Evolutionary conservation across 1,140 invertebrate genomes (phyloP).

Genomic region (Listronotus oregonensis): DNA sequence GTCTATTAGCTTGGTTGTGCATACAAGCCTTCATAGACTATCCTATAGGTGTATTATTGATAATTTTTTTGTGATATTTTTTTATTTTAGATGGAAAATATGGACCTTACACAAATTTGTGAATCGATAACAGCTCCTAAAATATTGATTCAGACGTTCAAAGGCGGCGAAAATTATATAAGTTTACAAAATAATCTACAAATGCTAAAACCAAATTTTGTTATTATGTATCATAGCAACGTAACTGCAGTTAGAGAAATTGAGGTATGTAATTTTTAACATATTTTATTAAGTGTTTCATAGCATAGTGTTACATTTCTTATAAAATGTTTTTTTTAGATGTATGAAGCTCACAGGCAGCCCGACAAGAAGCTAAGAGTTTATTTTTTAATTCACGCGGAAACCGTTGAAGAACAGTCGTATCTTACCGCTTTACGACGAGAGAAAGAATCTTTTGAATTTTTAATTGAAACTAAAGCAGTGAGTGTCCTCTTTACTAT

Average conservation of each 20-base stretch:
- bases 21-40: too few species aligned
- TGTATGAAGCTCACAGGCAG: constrained; percentile 73
- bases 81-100: constrained; percentile 63
- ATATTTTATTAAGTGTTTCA: neutral
- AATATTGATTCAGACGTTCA: constrained; percentile 77
- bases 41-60: too few species aligned
- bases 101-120: constrained; percentile 66
- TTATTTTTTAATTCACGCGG: constrained; percentile 88
- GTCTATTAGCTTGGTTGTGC: too few species aligned
- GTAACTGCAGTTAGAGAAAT: constrained; percentile 85
- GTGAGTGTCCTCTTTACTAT: constrained; percentile 61
- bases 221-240: constrained; percentile 91
- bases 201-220: constrained; percentile 75
- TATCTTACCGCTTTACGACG: constrained; percentile 87
- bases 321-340: constrained; percentile 30
- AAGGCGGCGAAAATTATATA: constrained; percentile 71
- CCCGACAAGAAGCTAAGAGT: constrained; percentile 68
- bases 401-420: constrained; percentile 93
- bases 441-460: constrained; percentile 95
- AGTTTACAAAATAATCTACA: constrained; percentile 70
- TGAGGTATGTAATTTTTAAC: constrained; percentile 63
- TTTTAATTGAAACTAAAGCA: constrained; percentile 87
- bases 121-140: constrained; percentile 61
- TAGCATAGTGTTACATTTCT: neutral
- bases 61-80: too few species aligned